Evolutionary conservation across 2,113 vertebrate species (phyloP).

Genomic region (Tragelaphus scriptus): DNA sequence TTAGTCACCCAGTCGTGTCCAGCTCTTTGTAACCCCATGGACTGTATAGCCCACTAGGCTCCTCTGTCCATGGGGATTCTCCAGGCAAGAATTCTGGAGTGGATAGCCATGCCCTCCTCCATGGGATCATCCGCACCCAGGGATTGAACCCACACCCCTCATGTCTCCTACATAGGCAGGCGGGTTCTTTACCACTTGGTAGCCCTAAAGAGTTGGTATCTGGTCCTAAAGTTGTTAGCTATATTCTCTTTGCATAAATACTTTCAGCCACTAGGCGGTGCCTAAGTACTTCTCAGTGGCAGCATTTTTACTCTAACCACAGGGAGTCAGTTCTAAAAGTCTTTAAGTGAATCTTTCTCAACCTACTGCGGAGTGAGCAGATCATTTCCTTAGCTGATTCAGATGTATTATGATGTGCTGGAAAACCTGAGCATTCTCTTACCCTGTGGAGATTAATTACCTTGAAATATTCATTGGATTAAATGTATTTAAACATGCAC

Average conservation of each 20-base stretch:
- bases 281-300: slow-evolving; percentile 29
- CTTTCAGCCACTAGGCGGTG: slow-evolving; percentile 67
- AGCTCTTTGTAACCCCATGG: neutral
- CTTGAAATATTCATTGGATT: slow-evolving; percentile 67
- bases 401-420: neutral
- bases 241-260: neutral
- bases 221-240: neutral
- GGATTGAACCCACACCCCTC: neutral
- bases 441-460: slow-evolving; percentile 64
- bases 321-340: neutral
- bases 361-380: slow-evolving; percentile 7
- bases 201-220: neutral
- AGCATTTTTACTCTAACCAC: neutral
- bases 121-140: neutral
- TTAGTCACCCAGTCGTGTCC: neutral
- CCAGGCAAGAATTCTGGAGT: neutral
- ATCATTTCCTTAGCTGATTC: slow-evolving; percentile 41
- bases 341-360: slow-evolving; percentile 30
- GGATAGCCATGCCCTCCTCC: neutral
- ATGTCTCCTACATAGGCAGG: neutral
- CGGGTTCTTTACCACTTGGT: neutral
- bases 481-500: slow-evolving; percentile 62
- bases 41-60: neutral
- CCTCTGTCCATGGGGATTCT: neutral
- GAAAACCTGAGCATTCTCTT: slow-evolving; percentile 45